Percentiles rank a stretch among this genome's conserved stretches.
These are phyloP conservation scores for Ectemnius cavifrons DNA, from an alignment of 2,888 invertebrate genomes.

Conservation along the genomic window DNA sequence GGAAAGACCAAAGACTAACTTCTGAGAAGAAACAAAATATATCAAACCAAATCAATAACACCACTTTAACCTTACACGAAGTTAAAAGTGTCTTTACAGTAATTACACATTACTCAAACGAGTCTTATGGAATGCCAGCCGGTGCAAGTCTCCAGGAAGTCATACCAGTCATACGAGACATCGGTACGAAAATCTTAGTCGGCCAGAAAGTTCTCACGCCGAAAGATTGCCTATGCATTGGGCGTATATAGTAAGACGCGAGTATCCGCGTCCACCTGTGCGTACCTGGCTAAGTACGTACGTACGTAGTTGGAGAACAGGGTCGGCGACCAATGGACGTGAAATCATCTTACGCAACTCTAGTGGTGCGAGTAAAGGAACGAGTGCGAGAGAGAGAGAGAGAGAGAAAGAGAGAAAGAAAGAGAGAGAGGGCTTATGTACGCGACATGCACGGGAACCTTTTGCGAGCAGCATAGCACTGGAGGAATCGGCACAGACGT, in stretches of 20 bases:
- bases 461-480: conserved; percentile 14
- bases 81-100: conserved; percentile 17
- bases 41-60: neutral
- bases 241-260: neutral
- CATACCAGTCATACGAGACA: neutral
- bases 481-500: conserved; percentile 43
- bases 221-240: conserved; percentile 22
- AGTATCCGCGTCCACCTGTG: conserved; percentile 43
- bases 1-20: neutral
- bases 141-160: neutral
- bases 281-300: neutral
- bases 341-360: conserved; percentile 58
- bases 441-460: conserved; percentile 29
- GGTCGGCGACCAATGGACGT: conserved; percentile 44
- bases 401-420: conserved; percentile 4
- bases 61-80: conserved; percentile 23
- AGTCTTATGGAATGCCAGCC: neutral
- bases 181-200: conserved; percentile 27
- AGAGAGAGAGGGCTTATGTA: conserved; percentile 27
- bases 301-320: conserved; percentile 28
- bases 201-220: conserved; percentile 51
- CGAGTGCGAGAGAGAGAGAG: neutral
- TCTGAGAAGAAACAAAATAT: too few species aligned
- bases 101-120: too few species aligned
- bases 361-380: neutral